Evolutionary conservation across 2,113 vertebrate species (phyloP).

Genomic region (Ia io): DNA sequence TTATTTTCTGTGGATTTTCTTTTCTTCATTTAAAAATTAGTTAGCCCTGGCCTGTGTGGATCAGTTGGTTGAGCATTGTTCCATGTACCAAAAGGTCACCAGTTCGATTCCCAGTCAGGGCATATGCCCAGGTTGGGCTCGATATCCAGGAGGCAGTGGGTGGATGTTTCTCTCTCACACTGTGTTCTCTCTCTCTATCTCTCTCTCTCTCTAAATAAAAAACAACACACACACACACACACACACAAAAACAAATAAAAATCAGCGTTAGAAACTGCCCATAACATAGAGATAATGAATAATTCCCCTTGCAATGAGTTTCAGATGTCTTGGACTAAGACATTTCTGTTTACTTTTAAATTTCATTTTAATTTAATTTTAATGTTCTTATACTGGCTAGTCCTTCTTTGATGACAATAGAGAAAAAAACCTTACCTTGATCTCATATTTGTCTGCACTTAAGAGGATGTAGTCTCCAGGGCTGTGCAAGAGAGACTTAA

Average conservation of each 20-base stretch:
- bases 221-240: too few species aligned
- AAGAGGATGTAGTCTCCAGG: constrained; percentile 97
- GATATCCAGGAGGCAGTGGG: too few species aligned
- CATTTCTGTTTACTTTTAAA: neutral
- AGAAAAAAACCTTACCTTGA: constrained; percentile 89
- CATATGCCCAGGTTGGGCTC: too few species aligned
- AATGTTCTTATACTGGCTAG: neutral
- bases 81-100: too few species aligned
- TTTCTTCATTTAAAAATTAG: constrained; percentile 6
- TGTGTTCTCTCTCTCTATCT: too few species aligned
- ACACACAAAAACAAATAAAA: neutral
- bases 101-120: neutral
- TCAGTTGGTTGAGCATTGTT: too few species aligned
- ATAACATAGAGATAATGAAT: neutral
- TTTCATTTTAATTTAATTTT: constrained; percentile 7
- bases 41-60: neutral
- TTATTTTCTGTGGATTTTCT: neutral
- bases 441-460: constrained; percentile 98
- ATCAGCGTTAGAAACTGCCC: neutral
- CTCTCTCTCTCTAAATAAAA: too few species aligned
- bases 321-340: neutral
- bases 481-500: constrained; percentile 96
- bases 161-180: too few species aligned
- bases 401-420: constrained; percentile 21
- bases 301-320: neutral